Conservation (phyloP, 2,888 invertebrate species). For the Thereva nobilitata region DNA sequence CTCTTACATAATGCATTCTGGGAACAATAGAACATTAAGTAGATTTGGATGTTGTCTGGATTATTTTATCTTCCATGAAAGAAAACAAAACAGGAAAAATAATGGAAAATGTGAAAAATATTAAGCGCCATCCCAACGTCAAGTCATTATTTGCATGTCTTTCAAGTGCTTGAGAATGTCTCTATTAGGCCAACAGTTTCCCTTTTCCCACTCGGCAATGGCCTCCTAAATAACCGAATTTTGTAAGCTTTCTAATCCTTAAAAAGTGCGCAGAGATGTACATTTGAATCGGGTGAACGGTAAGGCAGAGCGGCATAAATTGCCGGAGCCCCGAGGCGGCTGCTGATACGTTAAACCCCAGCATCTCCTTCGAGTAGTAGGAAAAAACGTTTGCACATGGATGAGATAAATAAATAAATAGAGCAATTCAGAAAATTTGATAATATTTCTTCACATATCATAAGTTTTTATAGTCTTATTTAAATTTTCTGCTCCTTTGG, state of each 20-base stretch:
- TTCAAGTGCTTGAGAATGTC: no score
- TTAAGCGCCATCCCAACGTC: no score
- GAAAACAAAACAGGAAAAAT: no score
- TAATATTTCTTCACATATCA: slow-evolving; percentile 58
- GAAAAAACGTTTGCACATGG: slow-evolving; percentile 41
- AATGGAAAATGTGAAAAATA: no score
- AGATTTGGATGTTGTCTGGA: no score
- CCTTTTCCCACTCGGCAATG: slow-evolving; percentile 10
- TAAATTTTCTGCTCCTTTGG: slow-evolving; percentile 45
- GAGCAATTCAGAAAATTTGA: slow-evolving; percentile 49
- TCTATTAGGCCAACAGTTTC: no score
- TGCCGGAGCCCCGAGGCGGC: slow-evolving; percentile 19
- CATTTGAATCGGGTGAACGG: slow-evolving; percentile 38
- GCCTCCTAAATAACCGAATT: slow-evolving; percentile 31
- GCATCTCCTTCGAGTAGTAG: slow-evolving; percentile 1
- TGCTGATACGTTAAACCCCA: slow-evolving; percentile 16
- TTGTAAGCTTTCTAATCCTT: slow-evolving; percentile 32
- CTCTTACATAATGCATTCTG: no score
- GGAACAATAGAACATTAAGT: no score
- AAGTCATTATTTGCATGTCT: no score
- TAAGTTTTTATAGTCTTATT: slow-evolving; percentile 57
- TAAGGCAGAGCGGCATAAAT: slow-evolving; percentile 11
- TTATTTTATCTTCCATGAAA: no score
- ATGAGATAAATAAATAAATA: slow-evolving; percentile 46
- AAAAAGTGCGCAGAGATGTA: slow-evolving; percentile 36